These are phyloP conservation scores for Pachycephala philippinensis DNA, from an alignment of 2,113 vertebrate species.

Conservation along the genomic window DNA sequence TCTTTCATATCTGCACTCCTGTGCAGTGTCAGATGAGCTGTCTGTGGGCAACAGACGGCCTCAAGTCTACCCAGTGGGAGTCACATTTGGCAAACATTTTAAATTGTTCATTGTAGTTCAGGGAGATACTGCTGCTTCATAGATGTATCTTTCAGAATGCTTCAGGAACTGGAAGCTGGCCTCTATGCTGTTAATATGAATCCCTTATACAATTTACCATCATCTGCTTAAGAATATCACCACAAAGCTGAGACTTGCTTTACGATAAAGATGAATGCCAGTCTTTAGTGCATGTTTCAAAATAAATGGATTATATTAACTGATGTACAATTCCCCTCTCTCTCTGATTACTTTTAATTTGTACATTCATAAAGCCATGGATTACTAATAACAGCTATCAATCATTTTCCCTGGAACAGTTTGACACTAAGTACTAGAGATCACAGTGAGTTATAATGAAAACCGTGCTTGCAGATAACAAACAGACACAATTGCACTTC, in stretches of 20 bases:
- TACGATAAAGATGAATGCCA: not conserved
- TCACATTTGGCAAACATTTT: not conserved
- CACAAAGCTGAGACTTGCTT: not conserved
- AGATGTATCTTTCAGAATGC: not conserved
- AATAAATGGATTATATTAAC: conserved; percentile 35
- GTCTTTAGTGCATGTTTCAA: not conserved
- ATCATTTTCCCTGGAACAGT: not conserved
- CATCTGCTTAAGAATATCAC: not conserved
- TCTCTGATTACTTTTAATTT: conserved; percentile 50
- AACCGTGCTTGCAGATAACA: not conserved
- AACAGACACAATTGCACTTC: not conserved
- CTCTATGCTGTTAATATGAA: not conserved
- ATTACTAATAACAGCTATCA: conserved; percentile 38
- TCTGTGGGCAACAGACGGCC: no score
- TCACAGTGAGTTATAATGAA: not conserved
- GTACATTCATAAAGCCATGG: conserved; percentile 16
- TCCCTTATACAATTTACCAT: not conserved
- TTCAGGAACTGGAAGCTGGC: not conserved
- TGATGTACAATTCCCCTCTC: not conserved
- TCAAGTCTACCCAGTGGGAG: not conserved
- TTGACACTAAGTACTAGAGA: conserved; percentile 13
- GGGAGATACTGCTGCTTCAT: not conserved
- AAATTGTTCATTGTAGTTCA: not conserved
- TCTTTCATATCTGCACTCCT: not conserved
- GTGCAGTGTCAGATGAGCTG: not conserved